Evolutionary conservation across 2,888 invertebrate species (phyloP).

Genomic region (Pristionchus arcanus): DNA sequence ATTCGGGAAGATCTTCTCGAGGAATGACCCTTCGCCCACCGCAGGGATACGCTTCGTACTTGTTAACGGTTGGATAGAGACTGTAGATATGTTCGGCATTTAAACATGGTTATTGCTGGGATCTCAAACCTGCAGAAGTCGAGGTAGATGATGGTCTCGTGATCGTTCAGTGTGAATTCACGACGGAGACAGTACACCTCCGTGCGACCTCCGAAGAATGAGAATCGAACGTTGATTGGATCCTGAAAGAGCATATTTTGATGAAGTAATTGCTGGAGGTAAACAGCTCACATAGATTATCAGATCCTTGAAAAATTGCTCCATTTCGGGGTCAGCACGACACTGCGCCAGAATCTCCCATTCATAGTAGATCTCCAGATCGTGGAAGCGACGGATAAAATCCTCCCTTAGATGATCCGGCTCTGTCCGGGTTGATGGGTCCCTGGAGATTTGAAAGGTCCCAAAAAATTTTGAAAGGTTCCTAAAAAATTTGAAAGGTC

Average conservation of each 20-base stretch:
- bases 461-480: too few species aligned
- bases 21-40: background rate
- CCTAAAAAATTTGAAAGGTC: too few species aligned
- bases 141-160: background rate
- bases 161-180: background rate
- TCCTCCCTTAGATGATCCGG: background rate
- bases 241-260: background rate
- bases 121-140: background rate
- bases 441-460: too few species aligned
- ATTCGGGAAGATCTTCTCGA: background rate
- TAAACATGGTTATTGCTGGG: background rate
- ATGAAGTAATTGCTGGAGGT: background rate
- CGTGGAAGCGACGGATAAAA: background rate
- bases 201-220: background rate
- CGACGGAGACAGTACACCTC: background rate
- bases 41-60: background rate
- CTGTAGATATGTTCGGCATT: background rate
- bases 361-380: conserved; percentile 8
- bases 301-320: background rate
- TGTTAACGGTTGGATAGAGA: background rate
- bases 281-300: background rate
- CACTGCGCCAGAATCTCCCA: background rate
- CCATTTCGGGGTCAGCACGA: background rate
- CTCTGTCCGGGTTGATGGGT: too few species aligned
- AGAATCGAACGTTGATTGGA: background rate